Percentiles rank a stretch among this genome's conserved stretches.
phyloP scores from a whole-genome alignment of 2,797 vertebrate species.

The Momotus momota region DNA sequence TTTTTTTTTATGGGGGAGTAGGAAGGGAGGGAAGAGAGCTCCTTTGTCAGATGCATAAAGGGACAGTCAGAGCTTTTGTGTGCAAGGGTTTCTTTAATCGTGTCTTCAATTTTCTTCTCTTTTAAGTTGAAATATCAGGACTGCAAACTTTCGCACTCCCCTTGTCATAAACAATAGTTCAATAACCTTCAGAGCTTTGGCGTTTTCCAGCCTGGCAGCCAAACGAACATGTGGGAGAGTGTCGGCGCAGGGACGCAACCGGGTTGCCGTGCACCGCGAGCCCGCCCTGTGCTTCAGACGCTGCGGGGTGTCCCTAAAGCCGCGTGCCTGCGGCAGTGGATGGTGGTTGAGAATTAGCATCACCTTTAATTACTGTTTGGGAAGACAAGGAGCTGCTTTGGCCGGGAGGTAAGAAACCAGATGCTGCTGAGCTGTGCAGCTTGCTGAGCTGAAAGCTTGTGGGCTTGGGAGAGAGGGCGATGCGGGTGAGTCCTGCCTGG shows the following conservation, averaged over 20 bases:
- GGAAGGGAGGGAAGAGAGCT: not conserved
- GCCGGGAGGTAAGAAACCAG: not conserved
- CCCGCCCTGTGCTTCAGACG: not conserved
- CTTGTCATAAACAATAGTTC: constrained; percentile 2
- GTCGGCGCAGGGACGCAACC: not conserved
- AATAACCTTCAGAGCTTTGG: not conserved
- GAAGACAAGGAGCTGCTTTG: not conserved
- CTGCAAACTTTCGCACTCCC: not conserved
- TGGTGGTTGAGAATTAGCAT: not conserved
- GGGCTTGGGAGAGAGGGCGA: not conserved
- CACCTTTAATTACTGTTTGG: not conserved
- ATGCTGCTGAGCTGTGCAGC: not conserved
- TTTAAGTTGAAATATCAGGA: not conserved
- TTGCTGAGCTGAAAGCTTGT: not conserved
- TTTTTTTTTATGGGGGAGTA: not conserved
- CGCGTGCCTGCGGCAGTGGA: not conserved
- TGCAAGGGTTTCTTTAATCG: not conserved
- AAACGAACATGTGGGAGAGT: not conserved
- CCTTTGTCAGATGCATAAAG: constrained; percentile 38
- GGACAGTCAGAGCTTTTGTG: not conserved
- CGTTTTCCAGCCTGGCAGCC: not conserved
- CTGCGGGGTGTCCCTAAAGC: not conserved
- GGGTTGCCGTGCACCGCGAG: not conserved
- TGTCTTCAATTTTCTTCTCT: constrained; percentile 26
- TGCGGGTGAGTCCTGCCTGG: not conserved